These are phyloP conservation scores for Chaunax sp. DNA, from an alignment of 2,797 vertebrate genomes.

Conservation along the genomic window DNA sequence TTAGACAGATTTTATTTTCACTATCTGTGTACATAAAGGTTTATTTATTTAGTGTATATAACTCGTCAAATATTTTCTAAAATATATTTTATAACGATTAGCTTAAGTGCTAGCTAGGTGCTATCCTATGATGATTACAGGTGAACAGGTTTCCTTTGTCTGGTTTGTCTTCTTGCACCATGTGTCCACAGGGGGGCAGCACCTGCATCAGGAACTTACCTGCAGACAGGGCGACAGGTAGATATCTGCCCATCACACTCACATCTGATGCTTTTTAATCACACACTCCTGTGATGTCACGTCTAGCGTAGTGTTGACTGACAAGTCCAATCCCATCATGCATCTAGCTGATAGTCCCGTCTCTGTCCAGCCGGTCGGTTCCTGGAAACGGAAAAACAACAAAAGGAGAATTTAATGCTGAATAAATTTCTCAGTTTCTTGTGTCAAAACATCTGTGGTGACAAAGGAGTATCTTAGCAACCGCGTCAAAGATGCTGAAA, in stretches of 20 bases:
- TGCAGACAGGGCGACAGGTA: slow-evolving; percentile 28
- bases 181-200: slow-evolving; percentile 80
- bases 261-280: slow-evolving; percentile 9
- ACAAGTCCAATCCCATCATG: slow-evolving; percentile 72
- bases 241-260: not conserved
- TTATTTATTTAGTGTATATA: too few species aligned
- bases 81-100: too few species aligned
- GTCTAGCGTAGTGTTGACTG: slow-evolving; percentile 59
- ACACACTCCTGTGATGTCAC: slow-evolving; percentile 27
- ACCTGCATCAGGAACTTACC: slow-evolving; percentile 81
- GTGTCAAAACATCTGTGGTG: too few species aligned
- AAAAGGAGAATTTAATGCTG: too few species aligned
- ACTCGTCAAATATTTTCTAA: too few species aligned
- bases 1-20: too few species aligned
- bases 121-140: too few species aligned
- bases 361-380: slow-evolving; percentile 79
- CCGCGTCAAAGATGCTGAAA: too few species aligned
- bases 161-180: slow-evolving; percentile 75
- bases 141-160: slow-evolving; percentile 47
- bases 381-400: slow-evolving; percentile 57
- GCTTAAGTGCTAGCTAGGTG: too few species aligned
- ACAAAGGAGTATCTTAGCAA: too few species aligned
- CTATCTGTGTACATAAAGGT: too few species aligned
- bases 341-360: slow-evolving; percentile 81
- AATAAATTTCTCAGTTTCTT: too few species aligned